Evolutionary conservation across 2,113 vertebrate species (phyloP).

Genomic region (Nerophis ophidion): DNA sequence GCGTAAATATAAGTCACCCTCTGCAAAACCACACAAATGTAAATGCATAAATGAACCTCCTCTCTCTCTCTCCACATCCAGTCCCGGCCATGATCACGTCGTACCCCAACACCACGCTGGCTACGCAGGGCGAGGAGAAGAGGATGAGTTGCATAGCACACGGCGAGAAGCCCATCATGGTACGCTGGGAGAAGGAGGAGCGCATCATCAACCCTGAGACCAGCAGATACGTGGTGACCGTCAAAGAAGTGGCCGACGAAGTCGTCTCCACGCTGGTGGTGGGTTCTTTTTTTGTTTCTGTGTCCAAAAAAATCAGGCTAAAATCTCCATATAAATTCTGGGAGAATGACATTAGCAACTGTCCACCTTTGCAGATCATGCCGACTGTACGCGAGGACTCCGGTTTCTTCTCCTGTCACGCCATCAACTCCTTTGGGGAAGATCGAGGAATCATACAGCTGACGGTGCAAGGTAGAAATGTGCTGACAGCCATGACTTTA

Average conservation of each 20-base stretch:
- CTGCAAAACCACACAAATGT: too few relatives aligned
- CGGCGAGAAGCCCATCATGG: slow-evolving; percentile 96
- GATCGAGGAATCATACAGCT: slow-evolving; percentile 97
- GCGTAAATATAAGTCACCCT: too few relatives aligned
- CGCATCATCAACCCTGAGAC: slow-evolving; percentile 96
- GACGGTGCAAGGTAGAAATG: slow-evolving; percentile 89
- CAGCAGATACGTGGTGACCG: slow-evolving; percentile 91
- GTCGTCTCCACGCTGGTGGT: slow-evolving; percentile 93
- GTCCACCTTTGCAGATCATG: slow-evolving; percentile 79
- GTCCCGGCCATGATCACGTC: slow-evolving; percentile 99
- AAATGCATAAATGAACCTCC: background rate
- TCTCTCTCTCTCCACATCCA: slow-evolving; percentile 42
- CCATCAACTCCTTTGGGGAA: slow-evolving; percentile 98
- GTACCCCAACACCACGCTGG: slow-evolving; percentile 95
- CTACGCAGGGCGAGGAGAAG: slow-evolving; percentile 94
- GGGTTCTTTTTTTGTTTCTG: slow-evolving; percentile 14
- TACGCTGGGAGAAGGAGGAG: slow-evolving; percentile 98
- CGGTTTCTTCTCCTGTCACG: slow-evolving; percentile 97
- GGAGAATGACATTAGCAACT: background rate
- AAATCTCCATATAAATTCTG: slow-evolving; percentile 7
- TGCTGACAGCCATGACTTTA: background rate
- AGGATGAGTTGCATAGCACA: slow-evolving; percentile 94
- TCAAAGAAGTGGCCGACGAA: slow-evolving; percentile 91
- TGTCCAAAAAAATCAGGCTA: background rate
- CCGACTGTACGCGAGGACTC: slow-evolving; percentile 96